Conservation (phyloP, 2,113 vertebrate species). For the Recurvirostra avosetta region DNA sequence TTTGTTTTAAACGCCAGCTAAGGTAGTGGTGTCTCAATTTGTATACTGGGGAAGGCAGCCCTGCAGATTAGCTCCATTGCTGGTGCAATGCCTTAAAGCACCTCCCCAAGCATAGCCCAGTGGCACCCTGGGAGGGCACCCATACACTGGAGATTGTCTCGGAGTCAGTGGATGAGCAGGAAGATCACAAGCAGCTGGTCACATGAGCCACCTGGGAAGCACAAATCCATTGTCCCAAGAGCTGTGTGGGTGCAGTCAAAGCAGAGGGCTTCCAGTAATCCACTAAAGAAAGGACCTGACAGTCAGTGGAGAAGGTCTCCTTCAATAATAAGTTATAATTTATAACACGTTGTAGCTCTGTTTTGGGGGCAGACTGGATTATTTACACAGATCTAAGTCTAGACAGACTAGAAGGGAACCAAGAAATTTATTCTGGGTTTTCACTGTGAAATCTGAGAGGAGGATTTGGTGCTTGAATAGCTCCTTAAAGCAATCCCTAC, state of each 20-base stretch:
- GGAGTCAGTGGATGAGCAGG: background rate
- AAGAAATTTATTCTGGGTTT: background rate
- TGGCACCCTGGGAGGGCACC: background rate
- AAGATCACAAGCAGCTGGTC: background rate
- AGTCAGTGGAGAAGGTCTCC: background rate
- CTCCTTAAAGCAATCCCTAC: background rate
- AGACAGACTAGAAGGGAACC: background rate
- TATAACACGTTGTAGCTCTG: background rate
- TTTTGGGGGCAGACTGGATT: background rate
- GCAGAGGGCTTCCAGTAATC: background rate
- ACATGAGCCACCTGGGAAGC: background rate
- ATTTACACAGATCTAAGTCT: background rate
- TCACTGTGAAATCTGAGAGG: background rate
- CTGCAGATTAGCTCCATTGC: background rate
- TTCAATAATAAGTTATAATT: background rate
- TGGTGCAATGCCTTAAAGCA: background rate
- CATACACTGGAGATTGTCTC: background rate
- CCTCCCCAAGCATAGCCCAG: background rate
- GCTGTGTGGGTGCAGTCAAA: background rate
- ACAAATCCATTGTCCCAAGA: rapidly evolving
- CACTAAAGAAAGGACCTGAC: background rate
- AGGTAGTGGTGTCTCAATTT: background rate
- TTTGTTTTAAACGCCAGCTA: background rate
- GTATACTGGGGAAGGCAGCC: background rate
- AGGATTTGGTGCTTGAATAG: background rate